Evolutionary conservation across 2,797 vertebrate species (phyloP).

Genomic region (Mastacembelus armatus): DNA sequence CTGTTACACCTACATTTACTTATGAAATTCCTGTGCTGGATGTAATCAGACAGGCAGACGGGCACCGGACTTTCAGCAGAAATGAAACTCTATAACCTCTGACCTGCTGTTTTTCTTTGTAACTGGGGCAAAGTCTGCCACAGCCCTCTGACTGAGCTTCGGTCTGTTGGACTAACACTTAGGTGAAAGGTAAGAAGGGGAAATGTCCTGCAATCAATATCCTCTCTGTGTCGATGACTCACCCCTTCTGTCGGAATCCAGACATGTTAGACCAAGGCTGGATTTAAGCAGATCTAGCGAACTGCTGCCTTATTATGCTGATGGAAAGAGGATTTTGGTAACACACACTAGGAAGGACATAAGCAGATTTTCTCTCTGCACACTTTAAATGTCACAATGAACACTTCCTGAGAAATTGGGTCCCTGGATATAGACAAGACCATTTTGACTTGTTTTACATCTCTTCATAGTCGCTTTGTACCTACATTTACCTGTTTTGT

Average conservation of each 20-base stretch:
- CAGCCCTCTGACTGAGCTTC: slow-evolving; percentile 20
- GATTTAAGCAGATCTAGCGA: slow-evolving; percentile 49
- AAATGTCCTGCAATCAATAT: slow-evolving; percentile 71
- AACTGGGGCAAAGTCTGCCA: slow-evolving; percentile 13
- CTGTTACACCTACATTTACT: neutral
- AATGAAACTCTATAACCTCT: slow-evolving; percentile 19
- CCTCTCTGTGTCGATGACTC: slow-evolving; percentile 48
- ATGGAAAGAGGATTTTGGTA: slow-evolving; percentile 21
- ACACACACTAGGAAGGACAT: neutral
- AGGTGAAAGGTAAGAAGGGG: slow-evolving; percentile 69
- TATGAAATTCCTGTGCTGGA: slow-evolving; percentile 4
- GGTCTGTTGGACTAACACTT: slow-evolving; percentile 43
- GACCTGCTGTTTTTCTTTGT: slow-evolving; percentile 22
- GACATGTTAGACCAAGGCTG: slow-evolving; percentile 47
- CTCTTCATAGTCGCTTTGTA: no score
- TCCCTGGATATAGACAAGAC: no score
- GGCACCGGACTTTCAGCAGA: slow-evolving; percentile 24
- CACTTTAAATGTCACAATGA: no score
- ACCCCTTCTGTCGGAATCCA: slow-evolving; percentile 45
- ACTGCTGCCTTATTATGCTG: slow-evolving; percentile 26
- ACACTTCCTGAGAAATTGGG: no score
- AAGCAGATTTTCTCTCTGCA: no score
- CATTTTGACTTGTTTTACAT: no score
- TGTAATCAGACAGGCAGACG: slow-evolving; percentile 20
- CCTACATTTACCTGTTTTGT: no score